Conservation (phyloP, 2,888 invertebrate species). For the Drosophila conformis region DNA sequence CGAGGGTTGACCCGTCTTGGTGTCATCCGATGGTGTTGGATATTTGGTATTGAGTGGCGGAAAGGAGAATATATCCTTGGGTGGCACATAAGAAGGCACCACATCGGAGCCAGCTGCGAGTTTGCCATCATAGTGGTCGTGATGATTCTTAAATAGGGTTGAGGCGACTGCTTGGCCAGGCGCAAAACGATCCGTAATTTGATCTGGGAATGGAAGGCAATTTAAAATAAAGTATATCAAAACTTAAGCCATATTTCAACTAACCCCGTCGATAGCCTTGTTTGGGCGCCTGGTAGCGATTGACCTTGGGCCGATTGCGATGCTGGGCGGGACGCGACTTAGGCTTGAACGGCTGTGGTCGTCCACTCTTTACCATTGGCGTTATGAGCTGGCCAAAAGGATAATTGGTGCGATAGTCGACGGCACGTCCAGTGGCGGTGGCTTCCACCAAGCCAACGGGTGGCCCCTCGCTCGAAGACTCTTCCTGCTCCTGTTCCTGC, state of each 20-base stretch:
- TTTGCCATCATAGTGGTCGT: slow-evolving; percentile 55
- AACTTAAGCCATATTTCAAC: slow-evolving; percentile 56
- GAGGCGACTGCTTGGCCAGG: slow-evolving; percentile 83
- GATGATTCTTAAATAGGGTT: slow-evolving; percentile 60
- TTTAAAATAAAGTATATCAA: background rate
- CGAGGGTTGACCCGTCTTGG: slow-evolving; percentile 69
- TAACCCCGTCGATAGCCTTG: slow-evolving; percentile 64
- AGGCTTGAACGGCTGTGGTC: slow-evolving; percentile 45
- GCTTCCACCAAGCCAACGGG: slow-evolving; percentile 33
- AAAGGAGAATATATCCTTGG: slow-evolving; percentile 82
- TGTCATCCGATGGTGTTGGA: slow-evolving; percentile 76
- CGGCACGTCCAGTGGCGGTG: slow-evolving; percentile 82
- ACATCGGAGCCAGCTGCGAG: slow-evolving; percentile 69
- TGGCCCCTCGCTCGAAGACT: slow-evolving; percentile 21
- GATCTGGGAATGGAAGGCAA: slow-evolving; percentile 49
- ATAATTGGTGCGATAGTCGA: slow-evolving; percentile 81
- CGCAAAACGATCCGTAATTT: slow-evolving; percentile 82
- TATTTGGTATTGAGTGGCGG: slow-evolving; percentile 83
- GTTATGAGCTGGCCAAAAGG: slow-evolving; percentile 82
- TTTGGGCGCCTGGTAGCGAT: slow-evolving; percentile 31
- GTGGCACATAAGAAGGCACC: slow-evolving; percentile 72
- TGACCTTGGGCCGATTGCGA: slow-evolving; percentile 43
- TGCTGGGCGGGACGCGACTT: slow-evolving; percentile 36
- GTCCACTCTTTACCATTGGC: slow-evolving; percentile 69
- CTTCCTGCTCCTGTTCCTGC: background rate